These are phyloP conservation scores for Agonopterix heracliana DNA, from an alignment of 2,888 invertebrate species.

Conservation along the genomic window DNA sequence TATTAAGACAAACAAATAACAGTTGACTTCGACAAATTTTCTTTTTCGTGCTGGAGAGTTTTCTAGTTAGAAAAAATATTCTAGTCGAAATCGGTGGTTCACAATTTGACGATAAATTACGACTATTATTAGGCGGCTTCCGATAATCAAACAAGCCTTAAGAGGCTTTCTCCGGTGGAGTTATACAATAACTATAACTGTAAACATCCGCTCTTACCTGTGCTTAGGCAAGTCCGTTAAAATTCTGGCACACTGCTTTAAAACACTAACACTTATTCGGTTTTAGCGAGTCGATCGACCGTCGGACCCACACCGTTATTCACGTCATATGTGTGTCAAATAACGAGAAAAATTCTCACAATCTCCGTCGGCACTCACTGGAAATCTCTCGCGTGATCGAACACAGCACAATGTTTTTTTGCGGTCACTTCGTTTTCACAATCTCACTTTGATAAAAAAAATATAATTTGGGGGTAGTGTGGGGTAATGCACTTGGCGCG, in stretches of 20 bases:
- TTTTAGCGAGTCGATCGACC: conserved; percentile 68
- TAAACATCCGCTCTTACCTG: conserved; percentile 71
- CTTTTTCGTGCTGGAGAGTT: too few relatives aligned
- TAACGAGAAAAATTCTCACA: conserved; percentile 57
- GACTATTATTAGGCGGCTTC: conserved; percentile 13
- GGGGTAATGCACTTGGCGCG: conserved; percentile 22
- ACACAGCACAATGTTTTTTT: conserved; percentile 42
- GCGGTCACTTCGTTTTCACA: conserved; percentile 10
- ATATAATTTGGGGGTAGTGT: conserved; percentile 30
- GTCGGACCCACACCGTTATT: conserved; percentile 68
- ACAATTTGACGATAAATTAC: not conserved
- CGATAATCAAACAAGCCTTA: conserved; percentile 26
- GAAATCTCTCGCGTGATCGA: conserved; percentile 25
- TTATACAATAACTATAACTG: conserved; percentile 72
- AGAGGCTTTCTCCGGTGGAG: conserved; percentile 45
- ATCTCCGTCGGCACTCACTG: conserved; percentile 30
- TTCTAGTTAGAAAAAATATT: too few relatives aligned
- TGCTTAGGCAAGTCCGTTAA: conserved; percentile 71
- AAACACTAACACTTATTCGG: conserved; percentile 66
- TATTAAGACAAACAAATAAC: too few relatives aligned
- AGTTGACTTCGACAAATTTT: too few relatives aligned
- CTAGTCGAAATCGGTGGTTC: too few relatives aligned
- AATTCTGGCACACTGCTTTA: conserved; percentile 66
- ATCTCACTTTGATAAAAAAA: conserved; percentile 18
- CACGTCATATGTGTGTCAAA: conserved; percentile 72